Evolutionary conservation across 2,113 vertebrate genomes (phyloP), one percentile per base, ranked within the genome.

Genomic region (Carassius gibelio): DNA sequence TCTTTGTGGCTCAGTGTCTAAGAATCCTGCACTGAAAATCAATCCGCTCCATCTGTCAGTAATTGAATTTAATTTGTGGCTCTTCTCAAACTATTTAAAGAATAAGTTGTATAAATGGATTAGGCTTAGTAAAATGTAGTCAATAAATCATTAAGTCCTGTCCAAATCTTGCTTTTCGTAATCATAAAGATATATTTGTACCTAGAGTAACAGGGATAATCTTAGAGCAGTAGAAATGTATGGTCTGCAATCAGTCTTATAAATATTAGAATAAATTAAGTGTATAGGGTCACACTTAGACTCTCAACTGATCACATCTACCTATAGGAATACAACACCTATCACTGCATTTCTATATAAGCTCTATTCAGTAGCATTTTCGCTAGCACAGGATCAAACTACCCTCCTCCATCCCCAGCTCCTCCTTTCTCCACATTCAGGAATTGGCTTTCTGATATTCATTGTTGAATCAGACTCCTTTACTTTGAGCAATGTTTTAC

Each of bases 21-120:
- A 66, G 66, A 66, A 64, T 0, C n/a, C 15, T 76, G 19, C 21
- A 7, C 23, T 50, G 38, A 45, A 68, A 55, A 55, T 68, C 23
- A 34, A 66, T 81, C 42, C 1, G 36, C 61, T 66, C 59, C 8
- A 2, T 81, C 38, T 81, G 42, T 30, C 5, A 30, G 36, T 52
- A 69, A 81, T 69, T 30, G 14, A 10, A 81, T 69, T 30, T n/a
- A 10, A 81, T 81, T 52, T 8, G 2, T 52, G 79, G 21, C 57
- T 80, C 59, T 36, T 36, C 48, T 55, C 23, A 36, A 52, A 81
- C 10, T 55, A 21, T 30, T 52, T 52, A 21, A 50, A 64, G 45
- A 64, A 34, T 26, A 38, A 57, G 34, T 4, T 21, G 15, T 10
- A 23, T 23, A 69, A 81, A 68, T 52, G 45, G 4, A 52, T 45